Conservation (phyloP, 2,113 vertebrate genomes). For the Cyrtonyx montezumae region DNA sequence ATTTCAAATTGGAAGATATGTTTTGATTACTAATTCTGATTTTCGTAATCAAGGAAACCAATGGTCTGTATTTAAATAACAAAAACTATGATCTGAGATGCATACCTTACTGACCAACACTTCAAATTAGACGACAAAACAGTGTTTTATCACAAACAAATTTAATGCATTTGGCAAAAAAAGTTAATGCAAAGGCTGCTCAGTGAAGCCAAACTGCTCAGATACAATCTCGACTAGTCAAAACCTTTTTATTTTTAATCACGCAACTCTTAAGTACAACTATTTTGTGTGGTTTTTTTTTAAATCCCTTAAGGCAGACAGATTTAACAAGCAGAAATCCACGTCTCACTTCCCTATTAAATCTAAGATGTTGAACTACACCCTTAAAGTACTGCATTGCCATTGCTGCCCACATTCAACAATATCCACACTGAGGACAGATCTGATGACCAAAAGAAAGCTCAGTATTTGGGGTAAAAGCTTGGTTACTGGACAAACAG, state of each 20-base stretch:
- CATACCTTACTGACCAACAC: not conserved
- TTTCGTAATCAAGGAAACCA: not conserved
- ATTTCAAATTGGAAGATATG: not conserved
- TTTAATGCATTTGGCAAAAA: not conserved
- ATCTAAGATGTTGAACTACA: not conserved
- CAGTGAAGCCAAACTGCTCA: not conserved
- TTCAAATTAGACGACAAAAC: not conserved
- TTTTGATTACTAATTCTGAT: not conserved
- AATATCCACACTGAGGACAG: not conserved
- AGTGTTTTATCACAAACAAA: not conserved
- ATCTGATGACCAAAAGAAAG: not conserved
- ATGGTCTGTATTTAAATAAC: not conserved
- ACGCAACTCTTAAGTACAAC: not conserved
- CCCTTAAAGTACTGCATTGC: not conserved
- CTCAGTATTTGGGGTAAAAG: not conserved
- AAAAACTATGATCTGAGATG: not conserved
- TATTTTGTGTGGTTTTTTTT: not conserved
- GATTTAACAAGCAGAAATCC: constrained; percentile 13
- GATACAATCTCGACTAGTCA: constrained; percentile 32
- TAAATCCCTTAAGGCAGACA: not conserved
- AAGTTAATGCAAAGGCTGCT: not conserved
- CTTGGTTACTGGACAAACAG: not conserved
- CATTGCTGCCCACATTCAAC: not conserved
- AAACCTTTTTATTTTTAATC: constrained; percentile 35
- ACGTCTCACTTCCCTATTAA: not conserved